These are phyloP conservation scores for Chondrilla cf. caribensis DNA, from an alignment of 37 sponge, comb jelly and placozoan genomes.

Conservation along the genomic window DNA sequence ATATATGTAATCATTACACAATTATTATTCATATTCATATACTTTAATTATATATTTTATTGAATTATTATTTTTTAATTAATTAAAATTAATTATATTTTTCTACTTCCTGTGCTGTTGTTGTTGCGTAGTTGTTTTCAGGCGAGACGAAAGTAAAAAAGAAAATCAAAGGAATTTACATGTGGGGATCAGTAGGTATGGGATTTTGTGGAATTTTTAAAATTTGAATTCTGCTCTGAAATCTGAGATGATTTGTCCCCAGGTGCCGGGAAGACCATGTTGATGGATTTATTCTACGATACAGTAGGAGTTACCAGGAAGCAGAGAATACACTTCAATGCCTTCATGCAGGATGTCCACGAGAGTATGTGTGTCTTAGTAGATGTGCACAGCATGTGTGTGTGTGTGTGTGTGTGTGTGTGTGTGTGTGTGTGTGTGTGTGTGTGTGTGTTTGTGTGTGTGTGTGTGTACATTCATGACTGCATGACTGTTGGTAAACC, in stretches of 20 bases:
- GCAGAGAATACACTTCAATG: constrained; percentile 81
- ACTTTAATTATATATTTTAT: no score
- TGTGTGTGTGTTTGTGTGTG: no score
- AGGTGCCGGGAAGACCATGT: constrained; percentile 97
- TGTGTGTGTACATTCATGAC: no score
- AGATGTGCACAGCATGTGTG: no score
- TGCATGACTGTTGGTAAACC: no score
- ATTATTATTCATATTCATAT: no score
- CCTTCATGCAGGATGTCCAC: constrained; percentile 94
- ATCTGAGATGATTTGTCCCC: neutral
- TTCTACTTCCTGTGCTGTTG: no score
- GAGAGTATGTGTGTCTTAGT: constrained; percentile 53
- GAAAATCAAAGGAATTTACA: constrained; percentile 75
- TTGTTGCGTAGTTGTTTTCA: constrained; percentile 52
- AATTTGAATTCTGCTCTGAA: neutral
- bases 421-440: no score
- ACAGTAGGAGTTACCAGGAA: constrained; percentile 43
- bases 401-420: no score
- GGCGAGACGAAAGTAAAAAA: neutral
- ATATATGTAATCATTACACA: neutral
- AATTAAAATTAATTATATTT: neutral
- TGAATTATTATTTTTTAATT: neutral
- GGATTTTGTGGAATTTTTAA: neutral
- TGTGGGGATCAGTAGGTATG: constrained; percentile 91
- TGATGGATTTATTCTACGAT: constrained; percentile 95